Base-by-base conservation (phyloP, 1,140 invertebrate genomes). In the honey bee (Apis mellifera) region DNA sequence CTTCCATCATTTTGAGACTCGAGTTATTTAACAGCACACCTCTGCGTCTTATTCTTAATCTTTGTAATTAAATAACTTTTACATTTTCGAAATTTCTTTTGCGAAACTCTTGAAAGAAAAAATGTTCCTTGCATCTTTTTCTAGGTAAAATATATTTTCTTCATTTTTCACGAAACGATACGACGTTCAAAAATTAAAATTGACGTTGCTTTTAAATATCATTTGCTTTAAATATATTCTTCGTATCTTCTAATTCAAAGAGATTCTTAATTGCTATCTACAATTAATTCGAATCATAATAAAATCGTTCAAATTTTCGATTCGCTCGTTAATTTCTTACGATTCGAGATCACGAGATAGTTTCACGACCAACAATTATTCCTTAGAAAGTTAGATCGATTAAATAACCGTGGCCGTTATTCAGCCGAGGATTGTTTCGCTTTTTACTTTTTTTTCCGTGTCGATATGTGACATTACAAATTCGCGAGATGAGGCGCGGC, bases 391-490 rank as follows among this genome's bases (percentile, higher is more conserved):
- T 68, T 69, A 60, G 60, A 76, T 15, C 42, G 32, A 11, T 17
- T 17, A 26, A n/a, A 21, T 60, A 50, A 75, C 26, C 60, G 42
- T 60, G 26, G 62, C 26, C 60, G 32, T 57, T 48, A 74, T 74
- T 75, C 57, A 32, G 2, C 32, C 48, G 59, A 73, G 59, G 64
- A 59, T 60, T 52, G 21, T 55, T 70, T 52, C n/a, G 12, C 42
- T 69, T 66, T 66, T 70, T 50, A 42, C 17, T 64, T 42, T 15
- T 64, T 42, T 15, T 12, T n/a, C 50, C 9, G 80, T 42, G 26
- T 32, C 32, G 32, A 50, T 75, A 78, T 69, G 80, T 82, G 74
- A 72, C 60, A 82, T 84, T 85, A 75, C 64, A 42, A 71, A 79
- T 79, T 78, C 76, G 69, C 23, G 23, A 88, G 62, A 84, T 60